Base-by-base conservation (phyloP, 2,113 vertebrate genomes). In the Pomatorhinus ruficollis region DNA sequence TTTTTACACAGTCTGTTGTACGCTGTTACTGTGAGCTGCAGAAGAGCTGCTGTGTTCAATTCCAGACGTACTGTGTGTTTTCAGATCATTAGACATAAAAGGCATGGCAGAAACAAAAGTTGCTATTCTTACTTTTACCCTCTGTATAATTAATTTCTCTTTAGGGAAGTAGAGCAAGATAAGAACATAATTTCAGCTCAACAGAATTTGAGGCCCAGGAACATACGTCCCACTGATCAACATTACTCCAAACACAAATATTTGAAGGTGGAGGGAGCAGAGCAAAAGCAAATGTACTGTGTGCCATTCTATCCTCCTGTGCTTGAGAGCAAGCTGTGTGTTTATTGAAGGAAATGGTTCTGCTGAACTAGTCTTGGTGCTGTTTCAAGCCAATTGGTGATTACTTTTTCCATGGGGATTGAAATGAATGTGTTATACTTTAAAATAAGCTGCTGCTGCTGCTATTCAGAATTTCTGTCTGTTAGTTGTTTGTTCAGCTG, bases 401-500 rank as follows among this genome's bases (percentile, higher is more conserved):
- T 97, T 97, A 86, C 93, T 90, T 93, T 97, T 95, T 96, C 96
- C 93, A 33, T 54, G 47, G 96, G 94, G 96, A 97, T 80, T 82
- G 65, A 95, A 96, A 90, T 91, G 91, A 97, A 96, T 88, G 88
- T 77, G 87, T 90, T 96, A 49, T 39, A 79, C 94, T 96, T 95
- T 95, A 93, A 97, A 96, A 93, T 93, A 95, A 96, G 92, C 93
- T 94, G 94, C 90, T 95, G 93, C 78, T 90, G 92, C 72, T 85
- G 92, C 91, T 97, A 72, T 94, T 93, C 82, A 93, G 81, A 93
- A 74, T 90, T 93, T 96, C 93, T 93, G 94, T 91, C 95, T 89
- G 47, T 94, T 71, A 81, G 90, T 59, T 97, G 92, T 97, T 97
- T 97, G 50, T 96, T 97, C 97, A 97, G 96, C 96, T 97, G 96